Conservation (phyloP, 2,888 invertebrate species). For the Phragmatobia fuliginosa region DNA sequence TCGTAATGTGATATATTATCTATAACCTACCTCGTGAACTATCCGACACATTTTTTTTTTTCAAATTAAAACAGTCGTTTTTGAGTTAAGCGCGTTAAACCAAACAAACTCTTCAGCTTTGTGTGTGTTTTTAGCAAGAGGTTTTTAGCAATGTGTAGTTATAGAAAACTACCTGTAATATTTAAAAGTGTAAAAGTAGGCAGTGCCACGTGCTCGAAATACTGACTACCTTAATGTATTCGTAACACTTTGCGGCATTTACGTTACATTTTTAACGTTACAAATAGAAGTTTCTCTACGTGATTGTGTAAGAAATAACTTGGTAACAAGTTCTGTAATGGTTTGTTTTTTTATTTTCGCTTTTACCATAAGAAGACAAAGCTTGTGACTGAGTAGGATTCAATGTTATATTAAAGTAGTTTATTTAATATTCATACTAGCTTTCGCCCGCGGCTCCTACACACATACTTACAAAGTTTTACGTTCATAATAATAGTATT, state of each 20-base stretch:
- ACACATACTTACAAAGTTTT: no score
- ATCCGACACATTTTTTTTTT: no score
- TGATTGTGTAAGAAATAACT: neutral
- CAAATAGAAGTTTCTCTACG: neutral
- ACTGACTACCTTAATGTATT: constrained; percentile 29
- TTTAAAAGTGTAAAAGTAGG: constrained; percentile 1
- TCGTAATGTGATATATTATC: no score
- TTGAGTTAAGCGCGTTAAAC: no score
- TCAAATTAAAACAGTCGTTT: no score
- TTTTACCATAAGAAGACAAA: neutral
- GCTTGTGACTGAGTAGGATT: neutral
- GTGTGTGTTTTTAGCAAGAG: no score
- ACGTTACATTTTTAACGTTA: neutral
- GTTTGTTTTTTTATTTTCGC: neutral
- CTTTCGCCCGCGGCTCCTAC: no score
- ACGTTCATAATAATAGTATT: no score
- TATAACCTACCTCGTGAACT: no score
- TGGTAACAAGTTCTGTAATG: neutral
- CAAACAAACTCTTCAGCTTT: no score
- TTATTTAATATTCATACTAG: no score
- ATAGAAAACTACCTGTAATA: neutral
- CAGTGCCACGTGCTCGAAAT: constrained; percentile 27
- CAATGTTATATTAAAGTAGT: neutral
- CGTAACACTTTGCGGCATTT: constrained; percentile 22
- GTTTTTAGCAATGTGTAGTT: neutral